These are phyloP conservation scores for Nemurella pictetii DNA, from an alignment of 2,888 invertebrate genomes.

Conservation along the genomic window DNA sequence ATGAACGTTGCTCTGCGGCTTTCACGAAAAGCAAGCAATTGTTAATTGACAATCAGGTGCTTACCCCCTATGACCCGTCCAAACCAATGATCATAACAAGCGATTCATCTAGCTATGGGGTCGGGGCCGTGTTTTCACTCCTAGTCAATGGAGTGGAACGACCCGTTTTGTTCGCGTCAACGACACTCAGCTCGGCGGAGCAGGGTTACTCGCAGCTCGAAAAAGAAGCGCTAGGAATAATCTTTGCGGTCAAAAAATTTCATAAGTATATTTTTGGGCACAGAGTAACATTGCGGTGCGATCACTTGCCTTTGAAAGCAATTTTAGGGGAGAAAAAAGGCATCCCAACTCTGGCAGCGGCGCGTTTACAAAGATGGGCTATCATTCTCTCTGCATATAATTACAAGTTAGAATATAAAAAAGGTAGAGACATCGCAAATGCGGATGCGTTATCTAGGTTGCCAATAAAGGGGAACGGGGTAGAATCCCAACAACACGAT, in stretches of 20 bases:
- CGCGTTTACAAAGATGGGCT: constrained; percentile 28
- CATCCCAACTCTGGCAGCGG: constrained; percentile 19
- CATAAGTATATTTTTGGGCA: constrained; percentile 11
- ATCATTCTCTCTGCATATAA: constrained; percentile 9
- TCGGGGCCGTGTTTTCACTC: not conserved
- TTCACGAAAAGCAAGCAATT: not conserved
- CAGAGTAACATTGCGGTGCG: not conserved
- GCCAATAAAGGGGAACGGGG: not conserved
- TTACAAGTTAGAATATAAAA: constrained; percentile 1
- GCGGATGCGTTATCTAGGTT: constrained; percentile 27
- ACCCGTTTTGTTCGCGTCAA: not conserved
- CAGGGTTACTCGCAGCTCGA: constrained; percentile 30
- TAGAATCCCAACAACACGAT: no score
- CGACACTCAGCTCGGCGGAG: constrained; percentile 9
- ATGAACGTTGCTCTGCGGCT: not conserved
- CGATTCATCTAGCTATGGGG: not conserved
- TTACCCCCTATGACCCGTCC: constrained; percentile 6
- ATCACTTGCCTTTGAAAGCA: constrained; percentile 18
- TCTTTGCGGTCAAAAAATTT: not conserved
- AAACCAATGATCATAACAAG: constrained; percentile 4
- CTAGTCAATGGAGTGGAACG: not conserved
- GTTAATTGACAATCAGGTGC: not conserved
- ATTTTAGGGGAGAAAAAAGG: constrained; percentile 12
- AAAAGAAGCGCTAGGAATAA: constrained; percentile 5
- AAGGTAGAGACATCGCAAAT: constrained; percentile 13